These are phyloP conservation scores for Bergia sp. DNA, from an alignment of 92 coral and sea anemone species.

Conservation along the genomic window DNA sequence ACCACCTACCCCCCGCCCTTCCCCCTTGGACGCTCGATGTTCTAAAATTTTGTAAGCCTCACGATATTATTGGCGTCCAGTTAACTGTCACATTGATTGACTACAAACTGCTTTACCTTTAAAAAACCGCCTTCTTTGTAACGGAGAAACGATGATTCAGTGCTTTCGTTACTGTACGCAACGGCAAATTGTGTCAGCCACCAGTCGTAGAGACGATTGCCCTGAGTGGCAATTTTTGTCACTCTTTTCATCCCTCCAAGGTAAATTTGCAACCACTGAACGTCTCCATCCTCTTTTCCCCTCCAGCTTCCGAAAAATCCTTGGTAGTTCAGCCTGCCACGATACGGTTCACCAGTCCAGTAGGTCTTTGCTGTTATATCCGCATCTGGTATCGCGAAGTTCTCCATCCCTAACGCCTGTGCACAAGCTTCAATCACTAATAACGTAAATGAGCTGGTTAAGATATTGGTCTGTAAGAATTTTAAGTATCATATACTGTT, in stretches of 20 bases:
- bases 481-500: too few species aligned
- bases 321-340: conserved; percentile 16
- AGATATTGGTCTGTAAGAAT: too few species aligned
- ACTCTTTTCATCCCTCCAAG: background rate
- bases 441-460: background rate
- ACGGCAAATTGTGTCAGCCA: conserved; percentile 28
- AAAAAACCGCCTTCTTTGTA: conserved; percentile 7
- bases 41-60: too few species aligned
- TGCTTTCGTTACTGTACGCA: conserved; percentile 12
- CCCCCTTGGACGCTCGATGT: too few species aligned
- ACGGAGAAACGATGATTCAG: background rate
- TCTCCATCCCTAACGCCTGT: conserved; percentile 22
- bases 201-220: conserved; percentile 30
- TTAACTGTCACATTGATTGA: too few species aligned
- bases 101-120: background rate
- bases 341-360: conserved; percentile 33
- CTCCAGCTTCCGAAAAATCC: conserved; percentile 40
- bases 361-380: conserved; percentile 18
- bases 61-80: too few species aligned
- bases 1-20: too few species aligned
- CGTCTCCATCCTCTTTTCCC: conserved; percentile 1
- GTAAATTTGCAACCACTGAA: conserved; percentile 25
- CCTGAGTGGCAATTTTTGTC: conserved; percentile 31
- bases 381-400: conserved; percentile 13
- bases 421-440: conserved; percentile 14